Evolutionary conservation across 1,140 invertebrate genomes (phyloP), one percentile per base, ranked within the genome.

Genomic region (Heterodera schachtii): DNA sequence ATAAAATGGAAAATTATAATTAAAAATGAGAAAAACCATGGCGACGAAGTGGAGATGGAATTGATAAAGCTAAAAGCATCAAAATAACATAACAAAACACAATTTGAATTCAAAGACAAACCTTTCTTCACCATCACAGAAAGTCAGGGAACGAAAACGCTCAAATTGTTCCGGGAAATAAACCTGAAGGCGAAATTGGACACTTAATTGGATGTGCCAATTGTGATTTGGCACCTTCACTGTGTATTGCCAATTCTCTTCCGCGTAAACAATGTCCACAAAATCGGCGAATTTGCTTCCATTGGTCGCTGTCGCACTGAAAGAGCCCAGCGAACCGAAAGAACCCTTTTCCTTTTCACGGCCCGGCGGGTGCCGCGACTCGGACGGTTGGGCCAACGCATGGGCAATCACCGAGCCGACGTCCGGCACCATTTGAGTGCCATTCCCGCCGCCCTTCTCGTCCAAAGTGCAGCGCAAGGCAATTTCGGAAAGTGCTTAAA

Each of bases 381-480:
- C 57, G 57, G 57, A 64, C 57, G 57, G 57, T 19, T 64, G 57
- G 5, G 88, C 90, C 1, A 97, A 88, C 6, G 94, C 93, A 88
- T 95, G 95, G 0, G 95, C 94, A 80, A 97, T 95, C 73, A 97
- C 94, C 52, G 95, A 96, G 83, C 95, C 95, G 1, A 94, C 93
- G 90, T 97, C 95, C 19, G 93, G 88, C 31, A 31, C 31, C 31
- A 78, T 85, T 41, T 80, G 70, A 74, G 75, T 82, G n/a, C 85
- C 85, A 60, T 90, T 86, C 6, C 73, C 46, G 75, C 90, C 88
- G n/a, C 85, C 85, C 67, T 90, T 86, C 6, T 69, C 46, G 75
- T 89, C 88, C 11, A 83, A 41, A 21, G 70, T 73, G 77, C 81
- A 84, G 43, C 76, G 79, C 13, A 87, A 60, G n/a, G 31, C 74